Base-by-base conservation (phyloP, 2,888 invertebrate genomes). In the Nudaria mundana region DNA sequence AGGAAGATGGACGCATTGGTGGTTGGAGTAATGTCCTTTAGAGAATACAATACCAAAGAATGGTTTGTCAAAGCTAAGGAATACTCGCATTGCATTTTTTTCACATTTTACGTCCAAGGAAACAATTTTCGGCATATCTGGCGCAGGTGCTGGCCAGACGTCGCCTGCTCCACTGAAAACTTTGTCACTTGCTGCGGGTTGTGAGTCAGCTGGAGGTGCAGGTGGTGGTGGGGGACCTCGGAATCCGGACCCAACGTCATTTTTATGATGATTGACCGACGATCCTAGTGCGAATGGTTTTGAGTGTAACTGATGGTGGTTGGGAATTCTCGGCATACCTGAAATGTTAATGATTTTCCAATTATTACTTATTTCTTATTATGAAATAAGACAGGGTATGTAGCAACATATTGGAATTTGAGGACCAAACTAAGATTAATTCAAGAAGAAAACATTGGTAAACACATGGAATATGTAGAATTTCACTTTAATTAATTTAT, bases 11-110 rank as follows among this genome's bases (percentile, higher is more conserved):
- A 97, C 96, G 68, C 97, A 97, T 72, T 96, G 96, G 37, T 95
- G 94, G 71, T 97, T 97, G 58, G 96, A 96, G 80, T 97, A 97
- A 76, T 97, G 96, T 1, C 97, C 97, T 78, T 97, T 97, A 48
- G 96, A 97, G 89, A 97, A 97, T 24, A 97, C 95, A 32, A 97
- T 97, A n/a, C 97, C 97, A 63, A 95, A 96, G 90, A 97, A 97
- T 0, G 97, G 97, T 67, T 97, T 96, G 67, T 97, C 97, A 68
- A 97, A 97, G 51, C 96, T 95, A n/a, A 97, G 91, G 65, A 95
- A 96, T 0, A 98, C 97, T 75, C 97, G 94, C 97, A 98, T 98
- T 39, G 95, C 91, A 67, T 94, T 97, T 75, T 97, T 97, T 80
- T 97, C 97, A 76, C 97, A 98, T 76, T 97, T 97, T 0, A 97